A percentile compares a stretch with the other conserved stretches of the same genome.
Conservation (phyloP, 1,140 invertebrate species). For the Oryzaephilus surinamensis region DNA sequence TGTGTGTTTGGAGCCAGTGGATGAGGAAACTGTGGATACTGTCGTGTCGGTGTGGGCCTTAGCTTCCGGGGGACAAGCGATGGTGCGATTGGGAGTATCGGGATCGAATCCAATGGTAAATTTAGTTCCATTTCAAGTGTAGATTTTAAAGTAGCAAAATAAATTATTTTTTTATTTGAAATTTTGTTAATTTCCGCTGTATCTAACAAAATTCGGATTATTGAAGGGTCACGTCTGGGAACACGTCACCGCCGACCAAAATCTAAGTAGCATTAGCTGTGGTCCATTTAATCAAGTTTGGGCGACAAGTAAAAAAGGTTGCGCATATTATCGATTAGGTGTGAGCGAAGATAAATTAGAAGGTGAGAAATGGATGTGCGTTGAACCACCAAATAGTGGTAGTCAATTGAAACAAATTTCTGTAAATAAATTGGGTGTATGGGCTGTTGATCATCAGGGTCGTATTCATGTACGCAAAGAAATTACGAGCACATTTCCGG, state of each 20-base stretch:
- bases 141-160: too few species aligned
- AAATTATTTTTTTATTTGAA: too few species aligned
- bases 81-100: constrained; percentile 67
- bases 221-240: constrained; percentile 70
- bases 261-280: constrained; percentile 60
- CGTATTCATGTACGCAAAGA: constrained; percentile 56
- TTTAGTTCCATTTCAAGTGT: too few species aligned
- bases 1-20: constrained; percentile 54
- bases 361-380: constrained; percentile 49
- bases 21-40: constrained; percentile 24
- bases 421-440: constrained; percentile 56
- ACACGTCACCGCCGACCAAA: constrained; percentile 65
- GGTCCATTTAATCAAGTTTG: constrained; percentile 62
- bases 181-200: too few species aligned
- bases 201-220: too few species aligned
- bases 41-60: constrained; percentile 63
- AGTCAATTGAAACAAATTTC: constrained; percentile 66
- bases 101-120: constrained; percentile 42
- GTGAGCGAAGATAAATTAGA: constrained; percentile 51
- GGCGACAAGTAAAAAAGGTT: constrained; percentile 76
- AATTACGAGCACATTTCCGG: constrained; percentile 55
- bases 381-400: constrained; percentile 52
- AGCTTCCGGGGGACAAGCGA: constrained; percentile 69
- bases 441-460: constrained; percentile 53
- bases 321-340: constrained; percentile 65